These are phyloP conservation scores for Pristionchus pacificus DNA, from an alignment of 1,140 invertebrate species.

Conservation along the genomic window DNA sequence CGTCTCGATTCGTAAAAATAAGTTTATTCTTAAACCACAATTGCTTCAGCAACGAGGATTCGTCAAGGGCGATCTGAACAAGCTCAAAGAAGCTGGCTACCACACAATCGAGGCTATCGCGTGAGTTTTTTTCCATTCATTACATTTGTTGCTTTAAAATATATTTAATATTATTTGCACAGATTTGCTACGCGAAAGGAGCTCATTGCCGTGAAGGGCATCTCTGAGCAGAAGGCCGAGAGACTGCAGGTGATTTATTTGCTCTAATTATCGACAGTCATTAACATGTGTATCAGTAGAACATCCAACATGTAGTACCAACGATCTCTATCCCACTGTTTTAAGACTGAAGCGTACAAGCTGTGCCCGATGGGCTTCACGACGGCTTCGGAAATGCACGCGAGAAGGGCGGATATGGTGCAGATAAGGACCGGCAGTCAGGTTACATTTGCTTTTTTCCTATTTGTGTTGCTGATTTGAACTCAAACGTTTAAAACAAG, in stretches of 20 bases:
- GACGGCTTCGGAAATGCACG: constrained; percentile 89
- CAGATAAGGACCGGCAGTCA: constrained; percentile 68
- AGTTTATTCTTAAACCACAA: not conserved
- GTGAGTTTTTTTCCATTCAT: constrained; percentile 56
- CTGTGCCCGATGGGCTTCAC: constrained; percentile 95
- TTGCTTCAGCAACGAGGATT: constrained; percentile 36
- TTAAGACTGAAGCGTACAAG: constrained; percentile 78
- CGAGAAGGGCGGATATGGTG: constrained; percentile 83
- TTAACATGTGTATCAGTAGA: too few relatives aligned
- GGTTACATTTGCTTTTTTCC: not conserved
- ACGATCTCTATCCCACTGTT: too few relatives aligned
- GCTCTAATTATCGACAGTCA: too few relatives aligned
- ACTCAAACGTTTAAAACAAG: too few relatives aligned
- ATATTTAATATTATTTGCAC: not conserved
- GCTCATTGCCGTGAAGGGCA: constrained; percentile 84
- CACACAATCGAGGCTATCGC: constrained; percentile 92
- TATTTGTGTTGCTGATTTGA: too few relatives aligned
- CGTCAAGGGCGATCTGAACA: constrained; percentile 76
- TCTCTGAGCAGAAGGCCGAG: constrained; percentile 93
- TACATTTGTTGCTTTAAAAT: not conserved
- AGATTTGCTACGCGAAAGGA: constrained; percentile 79
- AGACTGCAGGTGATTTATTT: constrained; percentile 75
- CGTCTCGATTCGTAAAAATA: not conserved
- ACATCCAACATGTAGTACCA: too few relatives aligned
- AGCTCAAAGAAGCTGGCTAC: constrained; percentile 84